Conservation (phyloP, 2,797 vertebrate species). For the Gorsachius magnificus region DNA sequence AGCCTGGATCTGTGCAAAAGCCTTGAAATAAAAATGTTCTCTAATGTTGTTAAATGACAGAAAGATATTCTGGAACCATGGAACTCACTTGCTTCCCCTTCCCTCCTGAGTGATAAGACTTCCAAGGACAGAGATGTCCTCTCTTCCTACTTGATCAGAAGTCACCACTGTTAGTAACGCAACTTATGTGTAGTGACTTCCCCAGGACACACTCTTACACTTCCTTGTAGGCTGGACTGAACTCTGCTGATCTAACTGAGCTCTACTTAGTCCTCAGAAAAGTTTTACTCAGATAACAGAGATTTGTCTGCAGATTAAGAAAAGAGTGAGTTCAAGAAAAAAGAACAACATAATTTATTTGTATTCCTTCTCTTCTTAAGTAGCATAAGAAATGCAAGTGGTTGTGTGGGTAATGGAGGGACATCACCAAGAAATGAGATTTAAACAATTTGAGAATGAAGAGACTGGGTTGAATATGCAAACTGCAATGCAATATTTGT, state of each 20-base stretch:
- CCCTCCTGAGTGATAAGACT: neutral
- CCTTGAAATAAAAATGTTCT: neutral
- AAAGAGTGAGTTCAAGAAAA: neutral
- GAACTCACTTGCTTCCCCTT: neutral
- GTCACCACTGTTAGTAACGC: neutral
- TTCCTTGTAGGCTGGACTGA: neutral
- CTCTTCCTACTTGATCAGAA: neutral
- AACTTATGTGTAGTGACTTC: neutral
- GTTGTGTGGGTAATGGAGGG: neutral
- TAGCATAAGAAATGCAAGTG: neutral
- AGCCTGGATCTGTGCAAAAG: neutral
- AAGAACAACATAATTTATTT: neutral
- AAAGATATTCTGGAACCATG: neutral
- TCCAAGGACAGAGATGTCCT: neutral
- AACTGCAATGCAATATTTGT: neutral
- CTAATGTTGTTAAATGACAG: neutral
- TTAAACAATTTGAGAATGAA: neutral
- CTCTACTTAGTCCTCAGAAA: neutral
- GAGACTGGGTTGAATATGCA: neutral
- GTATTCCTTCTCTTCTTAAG: neutral
- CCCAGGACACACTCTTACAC: neutral
- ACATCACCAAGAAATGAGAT: neutral
- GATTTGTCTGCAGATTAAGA: neutral
- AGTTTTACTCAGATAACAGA: neutral
- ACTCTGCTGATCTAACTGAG: neutral